A percentile compares a stretch with the other conserved stretches of the same genome.
phyloP scores from a whole-genome alignment of 1,140 invertebrate genomes.

The Camponotus pennsylvanicus region DNA sequence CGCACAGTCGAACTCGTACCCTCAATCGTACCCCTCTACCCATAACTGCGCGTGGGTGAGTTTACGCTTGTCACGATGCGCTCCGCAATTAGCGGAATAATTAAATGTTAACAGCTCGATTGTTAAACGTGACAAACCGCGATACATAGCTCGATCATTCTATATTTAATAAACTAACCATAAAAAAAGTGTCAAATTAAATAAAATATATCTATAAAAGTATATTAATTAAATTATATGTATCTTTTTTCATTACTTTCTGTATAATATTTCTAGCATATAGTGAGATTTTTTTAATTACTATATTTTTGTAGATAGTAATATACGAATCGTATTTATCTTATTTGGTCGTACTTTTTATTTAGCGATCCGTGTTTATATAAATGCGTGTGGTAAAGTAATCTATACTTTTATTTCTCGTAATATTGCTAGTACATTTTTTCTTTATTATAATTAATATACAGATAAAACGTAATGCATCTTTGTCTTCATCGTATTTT shows the following conservation, averaged over 20 bases:
- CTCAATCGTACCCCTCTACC: slow-evolving; percentile 10
- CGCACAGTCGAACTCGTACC: not conserved
- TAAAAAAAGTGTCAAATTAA: no score
- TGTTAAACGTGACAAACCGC: not conserved
- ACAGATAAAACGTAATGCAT: not conserved
- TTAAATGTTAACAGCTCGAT: not conserved
- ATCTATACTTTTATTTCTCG: no score
- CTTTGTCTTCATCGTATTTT: not conserved
- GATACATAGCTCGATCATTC: not conserved
- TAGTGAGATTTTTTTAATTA: not conserved
- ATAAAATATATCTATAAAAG: not conserved
- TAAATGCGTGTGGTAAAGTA: no score
- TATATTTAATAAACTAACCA: not conserved
- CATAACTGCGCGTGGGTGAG: slow-evolving; percentile 17
- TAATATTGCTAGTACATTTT: no score
- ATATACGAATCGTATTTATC: not conserved
- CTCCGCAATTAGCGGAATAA: slow-evolving; percentile 62
- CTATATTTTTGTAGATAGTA: not conserved
- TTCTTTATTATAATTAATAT: no score
- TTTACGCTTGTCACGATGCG: slow-evolving; percentile 28
- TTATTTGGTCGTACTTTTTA: not conserved
- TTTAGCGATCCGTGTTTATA: no score
- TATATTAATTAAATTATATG: not conserved
- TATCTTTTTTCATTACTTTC: no score
- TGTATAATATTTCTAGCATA: not conserved